Percentiles rank a stretch among this genome's conserved stretches.
Evolutionary conservation across 2,113 vertebrate species (phyloP).

Genomic region (Atherinomorus stipes): DNA sequence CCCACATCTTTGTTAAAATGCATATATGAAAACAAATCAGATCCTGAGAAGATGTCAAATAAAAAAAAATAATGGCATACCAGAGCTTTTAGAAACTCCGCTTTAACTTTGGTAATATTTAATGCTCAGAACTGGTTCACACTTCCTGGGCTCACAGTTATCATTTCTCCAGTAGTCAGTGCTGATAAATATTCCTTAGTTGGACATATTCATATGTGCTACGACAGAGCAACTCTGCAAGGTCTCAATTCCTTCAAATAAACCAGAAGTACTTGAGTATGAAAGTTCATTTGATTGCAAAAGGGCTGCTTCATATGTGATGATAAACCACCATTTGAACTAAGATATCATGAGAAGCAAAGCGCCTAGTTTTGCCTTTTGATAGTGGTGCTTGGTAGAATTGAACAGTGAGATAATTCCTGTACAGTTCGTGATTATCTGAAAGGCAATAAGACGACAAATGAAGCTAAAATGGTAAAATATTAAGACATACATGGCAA

Average conservation of each 20-base stretch:
- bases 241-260: conserved; percentile 56
- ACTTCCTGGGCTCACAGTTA: conserved; percentile 8
- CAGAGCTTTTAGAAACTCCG: not conserved
- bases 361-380: conserved; percentile 25
- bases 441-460: conserved; percentile 28
- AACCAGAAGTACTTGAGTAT: conserved; percentile 35
- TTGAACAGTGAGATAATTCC: conserved; percentile 14
- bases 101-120: conserved; percentile 23
- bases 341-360: conserved; percentile 24
- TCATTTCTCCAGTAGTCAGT: conserved; percentile 30
- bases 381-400: conserved; percentile 37
- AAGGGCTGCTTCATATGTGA: conserved; percentile 27
- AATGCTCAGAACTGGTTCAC: conserved; percentile 1
- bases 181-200: conserved; percentile 56
- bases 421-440: conserved; percentile 52
- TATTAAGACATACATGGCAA: conserved; percentile 28
- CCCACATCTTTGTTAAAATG: not conserved
- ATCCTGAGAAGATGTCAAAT: conserved; percentile 20
- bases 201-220: conserved; percentile 50
- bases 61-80: conserved; percentile 7
- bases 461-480: conserved; percentile 32
- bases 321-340: conserved; percentile 3
- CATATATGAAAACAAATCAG: not conserved
- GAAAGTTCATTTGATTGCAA: conserved; percentile 12
- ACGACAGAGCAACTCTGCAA: conserved; percentile 34